These are phyloP conservation scores for Linnaemya vulpina DNA, from an alignment of 2,888 invertebrate species.

Conservation along the genomic window DNA sequence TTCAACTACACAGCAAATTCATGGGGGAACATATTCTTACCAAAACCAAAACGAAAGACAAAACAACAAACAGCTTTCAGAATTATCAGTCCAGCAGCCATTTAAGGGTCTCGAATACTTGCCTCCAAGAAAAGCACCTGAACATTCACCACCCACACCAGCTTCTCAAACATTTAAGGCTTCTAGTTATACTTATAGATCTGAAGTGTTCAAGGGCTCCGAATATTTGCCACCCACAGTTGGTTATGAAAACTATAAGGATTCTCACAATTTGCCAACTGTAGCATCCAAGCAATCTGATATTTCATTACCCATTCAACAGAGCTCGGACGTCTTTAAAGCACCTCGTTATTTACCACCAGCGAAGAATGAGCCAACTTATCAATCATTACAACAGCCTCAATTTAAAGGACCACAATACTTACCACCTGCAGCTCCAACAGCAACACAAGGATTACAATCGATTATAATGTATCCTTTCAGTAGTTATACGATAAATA, in stretches of 20 bases:
- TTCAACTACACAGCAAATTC: neutral
- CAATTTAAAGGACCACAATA: constrained; percentile 48
- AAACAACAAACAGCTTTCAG: neutral
- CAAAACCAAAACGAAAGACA: neutral
- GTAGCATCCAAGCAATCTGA: neutral
- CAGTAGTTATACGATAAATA: constrained; percentile 77
- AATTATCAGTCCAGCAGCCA: neutral
- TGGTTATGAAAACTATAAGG: constrained; percentile 24
- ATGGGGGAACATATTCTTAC: neutral
- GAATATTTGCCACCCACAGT: constrained; percentile 23
- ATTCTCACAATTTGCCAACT: constrained; percentile 4
- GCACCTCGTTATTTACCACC: constrained; percentile 47
- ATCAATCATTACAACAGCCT: neutral
- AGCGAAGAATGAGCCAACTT: neutral
- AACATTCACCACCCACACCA: constrained; percentile 41
- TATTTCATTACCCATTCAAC: neutral
- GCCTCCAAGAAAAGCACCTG: constrained; percentile 21
- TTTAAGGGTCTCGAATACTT: constrained; percentile 42
- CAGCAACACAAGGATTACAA: constrained; percentile 63
- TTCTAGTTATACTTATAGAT: neutral
- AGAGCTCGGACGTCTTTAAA: constrained; percentile 21
- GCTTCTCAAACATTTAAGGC: neutral
- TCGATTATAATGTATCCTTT: constrained; percentile 74
- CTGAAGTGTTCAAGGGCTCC: constrained; percentile 16
- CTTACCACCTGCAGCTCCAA: constrained; percentile 53